Evolutionary conservation across 2,113 vertebrate genomes (phyloP), one percentile per base, ranked within the genome.

Genomic region (Microcebus ravelobensis): DNA sequence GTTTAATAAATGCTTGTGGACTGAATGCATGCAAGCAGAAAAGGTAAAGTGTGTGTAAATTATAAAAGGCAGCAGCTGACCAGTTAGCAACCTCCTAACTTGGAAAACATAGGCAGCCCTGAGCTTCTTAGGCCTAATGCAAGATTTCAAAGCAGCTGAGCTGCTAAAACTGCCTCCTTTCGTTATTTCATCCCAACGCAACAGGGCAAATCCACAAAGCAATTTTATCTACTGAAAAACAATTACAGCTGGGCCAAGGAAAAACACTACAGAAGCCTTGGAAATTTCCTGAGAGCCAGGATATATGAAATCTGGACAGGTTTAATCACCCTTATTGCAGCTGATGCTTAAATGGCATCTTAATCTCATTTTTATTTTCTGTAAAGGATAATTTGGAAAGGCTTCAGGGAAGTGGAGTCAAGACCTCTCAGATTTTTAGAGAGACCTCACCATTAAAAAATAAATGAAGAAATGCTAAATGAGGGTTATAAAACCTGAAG

Each of bases 241-340:
- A 85, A 45, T 95, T 96, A 87, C 21, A 85, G 85, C 29, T 3
- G 12, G 91, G 29, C 12, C 15, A 2, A 5, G 50, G 67, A 20
- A 65, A 67, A 34, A n/a, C 18, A 39, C 50, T 68, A 80, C 45
- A 55, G 45, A 92, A 93, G 76, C 52, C 52, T 73, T 77, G 82
- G 96, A 96, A 82, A 90, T 96, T 82, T 96, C 80, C 96, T 89
- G 23, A 82, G 67, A 90, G 84, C 68, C 86, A 59, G 34, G 7
- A 10, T 34, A 11, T 74, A 7, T 59, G 68, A 79, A 83, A 80
- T 65, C 74, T 31, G 63, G 74, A 34, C 57, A 94, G 89, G 97
- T 83, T 86, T 59, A 91, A 95, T 95, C 45, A 4, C 83, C 36
- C 68, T 55, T 61, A n/a, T 50, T 87, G 83, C 71, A 77, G 65